phyloP scores from a whole-genome alignment of 2,888 invertebrate genomes.

The Podotricha telesiphe region DNA sequence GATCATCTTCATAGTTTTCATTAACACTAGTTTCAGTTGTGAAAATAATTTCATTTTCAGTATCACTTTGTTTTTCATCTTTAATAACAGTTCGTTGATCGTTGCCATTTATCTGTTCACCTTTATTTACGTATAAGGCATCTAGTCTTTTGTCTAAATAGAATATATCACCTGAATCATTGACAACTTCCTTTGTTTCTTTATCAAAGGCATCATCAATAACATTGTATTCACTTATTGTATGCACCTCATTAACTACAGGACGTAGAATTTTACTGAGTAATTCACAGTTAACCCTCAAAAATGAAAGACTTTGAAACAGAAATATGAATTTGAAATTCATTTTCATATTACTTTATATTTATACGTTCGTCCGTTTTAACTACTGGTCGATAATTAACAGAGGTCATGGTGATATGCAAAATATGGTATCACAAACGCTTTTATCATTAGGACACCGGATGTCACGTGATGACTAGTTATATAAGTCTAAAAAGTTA shows the following conservation, averaged over 20 bases:
- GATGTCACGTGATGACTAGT: background rate
- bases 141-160: background rate
- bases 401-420: background rate
- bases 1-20: background rate
- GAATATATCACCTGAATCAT: background rate
- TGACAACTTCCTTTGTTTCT: slow-evolving; percentile 2
- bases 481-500: no score
- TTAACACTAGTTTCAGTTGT: background rate
- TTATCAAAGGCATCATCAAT: background rate
- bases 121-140: background rate
- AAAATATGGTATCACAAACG: background rate
- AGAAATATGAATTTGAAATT: background rate
- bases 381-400: background rate
- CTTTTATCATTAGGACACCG: slow-evolving; percentile 6
- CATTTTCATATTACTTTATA: background rate
- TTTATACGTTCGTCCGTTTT: background rate
- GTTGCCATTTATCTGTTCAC: background rate
- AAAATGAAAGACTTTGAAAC: background rate
- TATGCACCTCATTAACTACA: background rate
- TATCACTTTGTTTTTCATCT: background rate
- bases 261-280: background rate
- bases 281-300: slow-evolving; percentile 7
- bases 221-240: slow-evolving; percentile 1
- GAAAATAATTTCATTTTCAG: background rate
- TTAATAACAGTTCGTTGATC: background rate